Conservation (phyloP, 2,797 vertebrate species). For the Platalea minor region DNA sequence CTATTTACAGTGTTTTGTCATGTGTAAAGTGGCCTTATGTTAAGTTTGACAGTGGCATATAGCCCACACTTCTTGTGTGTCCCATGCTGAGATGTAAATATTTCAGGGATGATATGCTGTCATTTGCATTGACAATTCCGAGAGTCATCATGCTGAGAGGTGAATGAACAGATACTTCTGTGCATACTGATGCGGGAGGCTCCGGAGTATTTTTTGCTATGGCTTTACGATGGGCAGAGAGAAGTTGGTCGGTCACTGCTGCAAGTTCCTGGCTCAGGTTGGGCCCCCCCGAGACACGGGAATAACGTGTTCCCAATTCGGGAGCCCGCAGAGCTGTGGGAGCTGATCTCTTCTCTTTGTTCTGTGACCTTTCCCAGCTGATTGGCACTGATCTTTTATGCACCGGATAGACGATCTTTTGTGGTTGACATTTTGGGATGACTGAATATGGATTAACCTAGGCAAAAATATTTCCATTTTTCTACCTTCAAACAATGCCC, state of each 20-base stretch:
- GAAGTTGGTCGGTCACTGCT: background rate
- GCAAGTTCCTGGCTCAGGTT: background rate
- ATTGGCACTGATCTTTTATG: slow-evolving; percentile 53
- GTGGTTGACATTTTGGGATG: slow-evolving; percentile 52
- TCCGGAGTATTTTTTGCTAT: background rate
- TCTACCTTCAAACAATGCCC: slow-evolving; percentile 13
- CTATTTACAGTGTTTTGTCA: background rate
- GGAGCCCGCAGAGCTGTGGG: background rate
- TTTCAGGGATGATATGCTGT: slow-evolving; percentile 18
- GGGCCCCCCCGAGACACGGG: background rate
- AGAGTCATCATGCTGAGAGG: background rate
- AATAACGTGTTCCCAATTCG: background rate
- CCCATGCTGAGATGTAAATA: slow-evolving; percentile 46
- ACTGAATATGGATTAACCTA: slow-evolving; percentile 48
- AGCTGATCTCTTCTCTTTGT: slow-evolving; percentile 36
- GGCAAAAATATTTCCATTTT: slow-evolving; percentile 35
- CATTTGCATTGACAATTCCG: background rate
- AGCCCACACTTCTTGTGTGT: background rate
- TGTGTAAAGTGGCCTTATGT: slow-evolving; percentile 34
- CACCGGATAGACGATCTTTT: background rate
- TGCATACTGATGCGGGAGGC: background rate
- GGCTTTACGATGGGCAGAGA: background rate
- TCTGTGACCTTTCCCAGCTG: slow-evolving; percentile 54
- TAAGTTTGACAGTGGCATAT: slow-evolving; percentile 9
- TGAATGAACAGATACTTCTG: background rate